Percentiles rank a stretch among this genome's conserved stretches.
Conservation (phyloP, 2,113 vertebrate genomes). For the Eptesicus fuscus region DNA sequence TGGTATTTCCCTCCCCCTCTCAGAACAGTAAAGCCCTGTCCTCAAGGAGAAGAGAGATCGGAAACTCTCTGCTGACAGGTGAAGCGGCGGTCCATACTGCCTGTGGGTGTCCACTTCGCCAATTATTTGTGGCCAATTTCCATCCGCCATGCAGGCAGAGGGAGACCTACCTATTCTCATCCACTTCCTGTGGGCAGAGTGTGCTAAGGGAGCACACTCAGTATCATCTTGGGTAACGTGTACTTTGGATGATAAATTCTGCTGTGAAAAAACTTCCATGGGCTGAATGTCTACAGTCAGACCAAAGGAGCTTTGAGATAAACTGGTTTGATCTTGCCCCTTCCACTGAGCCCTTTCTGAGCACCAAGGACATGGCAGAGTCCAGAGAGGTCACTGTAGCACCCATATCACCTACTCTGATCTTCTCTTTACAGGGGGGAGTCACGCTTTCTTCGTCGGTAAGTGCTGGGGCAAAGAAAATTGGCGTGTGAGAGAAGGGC, state of each 20-base stretch:
- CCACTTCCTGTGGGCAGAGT: not conserved
- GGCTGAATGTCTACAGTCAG: not conserved
- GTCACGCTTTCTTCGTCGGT: slow-evolving; percentile 37
- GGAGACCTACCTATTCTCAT: not conserved
- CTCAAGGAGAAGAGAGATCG: not conserved
- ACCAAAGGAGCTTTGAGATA: not conserved
- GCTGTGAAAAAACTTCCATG: not conserved
- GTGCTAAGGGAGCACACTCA: not conserved
- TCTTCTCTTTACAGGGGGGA: slow-evolving; percentile 58
- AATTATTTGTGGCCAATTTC: not conserved
- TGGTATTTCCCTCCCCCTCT: not conserved
- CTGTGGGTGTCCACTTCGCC: not conserved
- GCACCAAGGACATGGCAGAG: not conserved
- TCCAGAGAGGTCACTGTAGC: not conserved
- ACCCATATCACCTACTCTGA: not conserved
- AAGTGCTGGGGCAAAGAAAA: slow-evolving; percentile 31
- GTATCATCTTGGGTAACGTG: not conserved
- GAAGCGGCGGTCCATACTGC: accelerated
- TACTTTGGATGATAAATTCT: not conserved
- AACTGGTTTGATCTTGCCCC: not conserved
- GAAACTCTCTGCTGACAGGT: not conserved
- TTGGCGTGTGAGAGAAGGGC: not conserved
- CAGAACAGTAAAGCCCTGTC: not conserved
- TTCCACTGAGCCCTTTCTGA: not conserved
- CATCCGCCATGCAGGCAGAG: not conserved